Conservation (phyloP, 2,797 vertebrate genomes). For the Paratrypauchen microcephalus region DNA sequence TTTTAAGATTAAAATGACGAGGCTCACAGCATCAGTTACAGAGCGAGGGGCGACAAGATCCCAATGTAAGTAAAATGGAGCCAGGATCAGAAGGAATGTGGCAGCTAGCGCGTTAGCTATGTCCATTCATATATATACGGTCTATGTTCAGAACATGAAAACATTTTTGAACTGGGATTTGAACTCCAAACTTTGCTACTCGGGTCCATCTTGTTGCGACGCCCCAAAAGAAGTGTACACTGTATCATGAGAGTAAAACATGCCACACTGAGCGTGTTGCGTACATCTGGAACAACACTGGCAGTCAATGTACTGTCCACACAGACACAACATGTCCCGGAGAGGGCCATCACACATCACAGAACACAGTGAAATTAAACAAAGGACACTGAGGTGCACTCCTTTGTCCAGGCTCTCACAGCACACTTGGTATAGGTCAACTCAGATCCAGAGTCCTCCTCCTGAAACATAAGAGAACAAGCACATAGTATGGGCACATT, state of each 20-base stretch:
- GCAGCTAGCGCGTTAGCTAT: no score
- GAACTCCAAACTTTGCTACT: neutral
- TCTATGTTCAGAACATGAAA: neutral
- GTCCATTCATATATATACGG: no score
- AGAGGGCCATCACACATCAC: neutral
- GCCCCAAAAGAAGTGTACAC: neutral
- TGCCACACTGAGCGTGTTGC: neutral
- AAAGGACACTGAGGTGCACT: neutral
- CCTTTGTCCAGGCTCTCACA: neutral
- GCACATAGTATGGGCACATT: neutral
- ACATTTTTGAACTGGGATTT: neutral
- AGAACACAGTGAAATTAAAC: neutral
- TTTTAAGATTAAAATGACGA: no score
- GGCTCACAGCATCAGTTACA: no score
- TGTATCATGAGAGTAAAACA: constrained; percentile 5
- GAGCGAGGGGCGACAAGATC: no score
- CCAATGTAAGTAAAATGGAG: no score
- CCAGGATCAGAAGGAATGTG: no score
- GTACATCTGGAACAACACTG: neutral
- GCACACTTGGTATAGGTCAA: neutral
- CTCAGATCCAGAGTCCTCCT: neutral
- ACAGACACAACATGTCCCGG: neutral
- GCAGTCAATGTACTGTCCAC: constrained; percentile 1
- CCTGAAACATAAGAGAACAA: neutral
- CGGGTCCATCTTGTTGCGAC: neutral